A percentile compares a stretch with the other conserved stretches of the same genome.
phyloP scores from a whole-genome alignment of 2,797 vertebrate genomes.

The Megaceryle alcyon region DNA sequence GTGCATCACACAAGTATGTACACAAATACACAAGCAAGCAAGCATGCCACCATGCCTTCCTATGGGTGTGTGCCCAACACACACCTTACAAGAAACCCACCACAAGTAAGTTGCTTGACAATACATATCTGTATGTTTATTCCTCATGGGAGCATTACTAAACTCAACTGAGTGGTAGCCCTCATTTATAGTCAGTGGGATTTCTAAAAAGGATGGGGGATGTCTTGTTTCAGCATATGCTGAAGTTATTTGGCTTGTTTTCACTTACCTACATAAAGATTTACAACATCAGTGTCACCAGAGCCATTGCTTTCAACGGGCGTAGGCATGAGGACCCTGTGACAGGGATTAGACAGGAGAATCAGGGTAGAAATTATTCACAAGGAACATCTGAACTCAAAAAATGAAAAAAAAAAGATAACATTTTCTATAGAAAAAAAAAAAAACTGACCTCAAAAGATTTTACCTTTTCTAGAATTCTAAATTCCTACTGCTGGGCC shows the following conservation, averaged over 20 bases:
- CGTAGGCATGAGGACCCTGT: not conserved
- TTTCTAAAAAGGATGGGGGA: not conserved
- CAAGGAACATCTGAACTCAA: not conserved
- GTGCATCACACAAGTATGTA: fast-evolving
- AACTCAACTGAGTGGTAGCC: not conserved
- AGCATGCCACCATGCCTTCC: not conserved
- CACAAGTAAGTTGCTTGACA: not conserved
- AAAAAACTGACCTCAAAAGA: fast-evolving
- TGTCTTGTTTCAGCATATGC: not conserved
- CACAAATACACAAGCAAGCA: fast-evolving
- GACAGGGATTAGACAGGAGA: not conserved
- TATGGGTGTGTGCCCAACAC: not conserved
- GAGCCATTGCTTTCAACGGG: not conserved
- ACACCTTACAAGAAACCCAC: fast-evolving
- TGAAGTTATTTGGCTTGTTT: not conserved
- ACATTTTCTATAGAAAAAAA: not conserved
- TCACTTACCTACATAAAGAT: not conserved
- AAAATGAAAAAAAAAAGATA: not conserved
- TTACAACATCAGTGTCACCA: not conserved
- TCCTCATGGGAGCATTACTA: too few species aligned
- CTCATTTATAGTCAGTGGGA: not conserved
- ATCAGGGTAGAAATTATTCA: not conserved
- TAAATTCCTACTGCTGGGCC: not conserved
- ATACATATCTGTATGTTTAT: not conserved
- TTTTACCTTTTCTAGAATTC: slow-evolving; percentile 2